Evolutionary conservation across 1,140 invertebrate species (phyloP).

Genomic region (Pseudomyrmex cubaensis): DNA sequence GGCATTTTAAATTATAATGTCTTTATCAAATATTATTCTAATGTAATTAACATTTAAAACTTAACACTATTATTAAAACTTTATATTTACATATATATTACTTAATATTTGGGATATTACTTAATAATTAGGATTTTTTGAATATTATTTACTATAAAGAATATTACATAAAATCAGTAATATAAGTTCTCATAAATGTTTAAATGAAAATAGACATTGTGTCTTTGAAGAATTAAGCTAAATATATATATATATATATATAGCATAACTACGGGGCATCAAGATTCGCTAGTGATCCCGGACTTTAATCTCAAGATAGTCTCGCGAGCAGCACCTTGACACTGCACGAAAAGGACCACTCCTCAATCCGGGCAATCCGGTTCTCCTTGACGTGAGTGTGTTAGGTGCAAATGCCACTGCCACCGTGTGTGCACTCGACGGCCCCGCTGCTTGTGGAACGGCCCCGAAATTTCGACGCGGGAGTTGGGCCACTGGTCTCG

Average conservation of each 20-base stretch:
- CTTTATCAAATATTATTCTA: neutral
- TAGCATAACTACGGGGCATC: slow-evolving; percentile 4
- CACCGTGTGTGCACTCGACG: slow-evolving; percentile 46
- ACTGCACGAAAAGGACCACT: slow-evolving; percentile 61
- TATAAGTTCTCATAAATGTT: neutral
- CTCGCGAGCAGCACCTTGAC: slow-evolving; percentile 56
- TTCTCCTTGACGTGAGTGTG: slow-evolving; percentile 60
- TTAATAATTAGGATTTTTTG: no score
- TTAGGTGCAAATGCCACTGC: slow-evolving; percentile 60
- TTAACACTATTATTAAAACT: no score
- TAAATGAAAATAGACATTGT: neutral
- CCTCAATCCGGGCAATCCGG: slow-evolving; percentile 43
- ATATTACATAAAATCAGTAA: no score
- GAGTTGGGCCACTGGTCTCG: slow-evolving; percentile 15
- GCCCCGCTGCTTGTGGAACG: slow-evolving; percentile 19
- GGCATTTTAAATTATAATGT: neutral
- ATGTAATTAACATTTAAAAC: neutral
- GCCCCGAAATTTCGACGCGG: slow-evolving; percentile 47
- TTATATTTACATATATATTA: no score
- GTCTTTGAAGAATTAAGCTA: slow-evolving; percentile 30
- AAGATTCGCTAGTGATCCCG: slow-evolving; percentile 34
- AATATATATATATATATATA: no score
- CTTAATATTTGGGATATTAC: no score
- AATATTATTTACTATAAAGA: no score
- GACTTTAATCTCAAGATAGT: slow-evolving; percentile 54